Conservation (phyloP, 2,888 invertebrate species). For the Julus scanicus region DNA sequence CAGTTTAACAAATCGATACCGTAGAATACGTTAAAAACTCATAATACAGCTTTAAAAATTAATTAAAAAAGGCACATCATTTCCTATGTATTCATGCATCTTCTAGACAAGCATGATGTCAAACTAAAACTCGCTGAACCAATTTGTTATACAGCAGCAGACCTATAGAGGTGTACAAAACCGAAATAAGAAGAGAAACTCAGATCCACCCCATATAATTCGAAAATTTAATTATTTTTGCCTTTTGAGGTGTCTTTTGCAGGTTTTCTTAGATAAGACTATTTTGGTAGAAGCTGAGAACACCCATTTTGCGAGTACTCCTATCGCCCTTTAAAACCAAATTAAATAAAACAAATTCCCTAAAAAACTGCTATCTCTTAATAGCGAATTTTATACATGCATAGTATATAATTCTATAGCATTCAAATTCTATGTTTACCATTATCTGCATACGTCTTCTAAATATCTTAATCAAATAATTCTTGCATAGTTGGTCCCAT, state of each 20-base stretch:
- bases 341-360: no score
- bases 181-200: not conserved
- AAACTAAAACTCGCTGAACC: not conserved
- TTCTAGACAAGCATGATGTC: not conserved
- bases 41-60: not conserved
- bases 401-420: no score
- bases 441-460: no score
- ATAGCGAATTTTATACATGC: no score
- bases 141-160: not conserved
- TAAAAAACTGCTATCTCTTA: no score
- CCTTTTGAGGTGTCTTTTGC: slow-evolving; percentile 28
- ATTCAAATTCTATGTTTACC: no score
- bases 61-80: not conserved
- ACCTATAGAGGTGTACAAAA: slow-evolving; percentile 13
- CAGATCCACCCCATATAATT: not conserved
- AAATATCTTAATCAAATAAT: no score
- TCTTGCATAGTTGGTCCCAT: no score
- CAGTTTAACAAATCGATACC: not conserved
- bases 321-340: not conserved
- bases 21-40: not conserved
- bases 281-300: not conserved
- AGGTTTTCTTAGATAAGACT: not conserved
- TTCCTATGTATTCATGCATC: not conserved
- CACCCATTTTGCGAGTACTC: not conserved
- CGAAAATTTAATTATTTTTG: slow-evolving; percentile 15